Evolutionary conservation across 1,140 invertebrate species (phyloP).

Genomic region (Bombus breviceps): DNA sequence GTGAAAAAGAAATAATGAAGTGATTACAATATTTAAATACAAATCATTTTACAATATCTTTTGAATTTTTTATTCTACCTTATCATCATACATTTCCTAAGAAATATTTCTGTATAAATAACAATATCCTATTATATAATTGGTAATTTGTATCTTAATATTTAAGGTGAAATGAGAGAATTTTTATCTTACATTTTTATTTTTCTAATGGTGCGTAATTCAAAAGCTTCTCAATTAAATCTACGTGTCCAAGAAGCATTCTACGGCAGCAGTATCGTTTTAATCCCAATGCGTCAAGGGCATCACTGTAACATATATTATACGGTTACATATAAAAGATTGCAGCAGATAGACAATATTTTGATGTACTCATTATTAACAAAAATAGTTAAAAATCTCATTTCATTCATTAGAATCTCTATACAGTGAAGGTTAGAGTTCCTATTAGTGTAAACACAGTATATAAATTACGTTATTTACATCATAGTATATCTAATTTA

Average conservation of each 20-base stretch:
- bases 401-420: background rate
- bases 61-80: conserved; percentile 31
- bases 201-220: conserved; percentile 99
- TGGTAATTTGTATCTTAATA: conserved; percentile 38
- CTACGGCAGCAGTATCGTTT: conserved; percentile 99
- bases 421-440: background rate
- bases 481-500: conserved; percentile 37
- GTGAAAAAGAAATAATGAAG: conserved; percentile 12
- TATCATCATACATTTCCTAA: background rate
- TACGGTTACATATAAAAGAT: background rate
- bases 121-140: background rate
- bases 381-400: no score
- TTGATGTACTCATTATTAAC: no score
- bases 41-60: conserved; percentile 51
- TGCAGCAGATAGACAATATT: no score
- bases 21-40: conserved; percentile 44
- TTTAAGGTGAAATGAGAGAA: background rate
- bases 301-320: conserved; percentile 89
- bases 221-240: conserved; percentile 98
- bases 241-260: conserved; percentile 99
- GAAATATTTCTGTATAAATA: background rate
- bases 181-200: conserved; percentile 74
- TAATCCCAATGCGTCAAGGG: conserved; percentile 97
- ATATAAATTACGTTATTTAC: background rate
- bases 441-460: background rate